Evolutionary conservation across 2,888 invertebrate genomes (phyloP).

Genomic region (Epicampocera succincta): DNA sequence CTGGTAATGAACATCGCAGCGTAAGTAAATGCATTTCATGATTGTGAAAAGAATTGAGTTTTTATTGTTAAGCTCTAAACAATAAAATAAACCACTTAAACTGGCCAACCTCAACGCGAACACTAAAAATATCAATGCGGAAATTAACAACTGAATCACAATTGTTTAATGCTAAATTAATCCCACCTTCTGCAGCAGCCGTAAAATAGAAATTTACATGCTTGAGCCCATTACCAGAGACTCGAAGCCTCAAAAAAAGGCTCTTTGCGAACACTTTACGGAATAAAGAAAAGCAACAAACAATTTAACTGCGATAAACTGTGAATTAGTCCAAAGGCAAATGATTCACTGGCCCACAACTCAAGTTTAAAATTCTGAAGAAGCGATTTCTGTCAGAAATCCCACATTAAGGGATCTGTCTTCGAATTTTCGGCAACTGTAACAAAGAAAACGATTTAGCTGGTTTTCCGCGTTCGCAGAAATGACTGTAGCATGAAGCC

Average conservation of each 20-base stretch:
- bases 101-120: constrained; percentile 9
- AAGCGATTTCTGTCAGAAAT: constrained; percentile 2
- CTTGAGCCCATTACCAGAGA: constrained; percentile 9
- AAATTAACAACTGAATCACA: constrained; percentile 27
- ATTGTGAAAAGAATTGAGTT: too few species aligned
- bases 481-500: too few species aligned
- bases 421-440: too few species aligned
- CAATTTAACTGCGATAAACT: neutral
- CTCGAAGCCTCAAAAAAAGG: too few species aligned
- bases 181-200: constrained; percentile 20
- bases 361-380: neutral
- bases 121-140: constrained; percentile 22
- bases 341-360: neutral
- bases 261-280: too few species aligned
- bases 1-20: too few species aligned
- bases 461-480: too few species aligned
- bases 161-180: neutral
- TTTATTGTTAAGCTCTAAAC: constrained; percentile 16
- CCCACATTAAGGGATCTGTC: too few species aligned
- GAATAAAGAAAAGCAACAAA: too few species aligned
- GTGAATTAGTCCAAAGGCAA: neutral
- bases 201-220: too few species aligned
- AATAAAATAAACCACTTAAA: constrained; percentile 8
- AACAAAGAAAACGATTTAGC: too few species aligned
- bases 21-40: too few species aligned